Evolutionary conservation across 2,888 invertebrate species (phyloP).

Genomic region (Sepiola atlantica): DNA sequence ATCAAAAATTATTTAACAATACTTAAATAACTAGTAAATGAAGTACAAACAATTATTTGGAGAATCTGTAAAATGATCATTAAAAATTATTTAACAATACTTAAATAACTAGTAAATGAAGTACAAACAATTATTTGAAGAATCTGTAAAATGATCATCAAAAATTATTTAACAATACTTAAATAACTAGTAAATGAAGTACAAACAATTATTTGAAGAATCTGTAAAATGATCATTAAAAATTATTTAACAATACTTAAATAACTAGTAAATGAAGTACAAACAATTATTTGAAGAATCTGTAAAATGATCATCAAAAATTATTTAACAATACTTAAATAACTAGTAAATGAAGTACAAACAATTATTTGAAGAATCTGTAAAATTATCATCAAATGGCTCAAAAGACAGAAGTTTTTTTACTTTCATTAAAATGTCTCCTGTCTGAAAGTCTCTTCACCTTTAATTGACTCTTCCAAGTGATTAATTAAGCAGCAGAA

Average conservation of each 20-base stretch:
- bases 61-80: not conserved
- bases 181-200: not conserved
- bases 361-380: not conserved
- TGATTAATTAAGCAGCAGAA: conserved; percentile 32
- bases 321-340: too few species aligned
- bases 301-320: not conserved
- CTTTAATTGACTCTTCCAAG: not conserved
- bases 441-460: not conserved
- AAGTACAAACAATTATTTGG: not conserved
- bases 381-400: not conserved
- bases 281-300: not conserved
- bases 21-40: not conserved
- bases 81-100: not conserved
- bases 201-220: not conserved
- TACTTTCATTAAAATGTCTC: not conserved
- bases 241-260: too few species aligned
- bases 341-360: not conserved
- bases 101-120: not conserved
- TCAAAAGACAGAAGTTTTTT: not conserved
- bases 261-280: not conserved
- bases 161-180: not conserved
- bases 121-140: not conserved
- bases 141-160: not conserved
- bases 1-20: not conserved
- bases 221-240: not conserved